Conservation (phyloP, 2,888 invertebrate genomes). For the Heliconius ethilla region DNA sequence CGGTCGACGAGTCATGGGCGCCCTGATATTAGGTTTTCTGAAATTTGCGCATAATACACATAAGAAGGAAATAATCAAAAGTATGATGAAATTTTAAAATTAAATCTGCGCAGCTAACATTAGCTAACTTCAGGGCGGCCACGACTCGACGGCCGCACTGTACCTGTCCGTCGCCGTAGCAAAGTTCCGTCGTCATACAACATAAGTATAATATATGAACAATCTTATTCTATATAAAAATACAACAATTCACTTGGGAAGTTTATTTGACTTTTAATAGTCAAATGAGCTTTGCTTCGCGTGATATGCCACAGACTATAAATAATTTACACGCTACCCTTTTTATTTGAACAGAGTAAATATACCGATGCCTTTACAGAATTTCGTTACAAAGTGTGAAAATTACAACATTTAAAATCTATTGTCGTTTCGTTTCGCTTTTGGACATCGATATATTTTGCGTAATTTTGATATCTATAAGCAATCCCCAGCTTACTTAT, state of each 20-base stretch:
- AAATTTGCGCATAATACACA: not conserved
- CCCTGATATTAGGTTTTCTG: not conserved
- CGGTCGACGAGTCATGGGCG: not conserved
- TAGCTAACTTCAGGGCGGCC: not conserved
- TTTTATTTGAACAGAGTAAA: slow-evolving; percentile 31
- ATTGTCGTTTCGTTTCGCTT: not conserved
- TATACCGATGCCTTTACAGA: slow-evolving; percentile 27
- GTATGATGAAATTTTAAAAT: not conserved
- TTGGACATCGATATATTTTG: slow-evolving; percentile 25
- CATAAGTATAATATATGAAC: slow-evolving; percentile 61
- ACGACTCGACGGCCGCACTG: not conserved
- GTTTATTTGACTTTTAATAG: slow-evolving; percentile 53
- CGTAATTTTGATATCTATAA: slow-evolving; percentile 27
- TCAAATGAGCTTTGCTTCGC: slow-evolving; percentile 57
- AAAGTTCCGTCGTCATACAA: slow-evolving; percentile 41
- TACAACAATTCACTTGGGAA: slow-evolving; percentile 71
- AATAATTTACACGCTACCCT: slow-evolving; percentile 60
- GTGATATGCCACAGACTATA: slow-evolving; percentile 76
- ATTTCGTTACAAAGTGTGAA: not conserved
- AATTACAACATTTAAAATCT: not conserved
- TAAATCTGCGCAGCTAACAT: not conserved
- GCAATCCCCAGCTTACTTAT: slow-evolving; percentile 44
- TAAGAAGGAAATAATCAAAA: not conserved
- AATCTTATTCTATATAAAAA: slow-evolving; percentile 76
- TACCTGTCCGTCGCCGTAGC: slow-evolving; percentile 29